Evolutionary conservation across 1,140 invertebrate species (phyloP), one percentile per base, ranked within the genome.

Genomic region (Nilaparvata lugens): DNA sequence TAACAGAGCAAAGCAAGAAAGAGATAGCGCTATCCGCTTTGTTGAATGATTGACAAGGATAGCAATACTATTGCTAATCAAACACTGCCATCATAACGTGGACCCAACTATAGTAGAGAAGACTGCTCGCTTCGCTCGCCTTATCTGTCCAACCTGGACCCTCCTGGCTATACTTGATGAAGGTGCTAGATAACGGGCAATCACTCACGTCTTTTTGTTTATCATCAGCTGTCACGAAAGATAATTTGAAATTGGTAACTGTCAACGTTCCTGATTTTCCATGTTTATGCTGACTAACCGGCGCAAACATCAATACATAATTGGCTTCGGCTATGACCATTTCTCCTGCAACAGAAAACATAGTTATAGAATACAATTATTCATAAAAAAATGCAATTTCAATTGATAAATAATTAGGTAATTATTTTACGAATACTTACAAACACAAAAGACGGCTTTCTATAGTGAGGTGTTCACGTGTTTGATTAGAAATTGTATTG

Each of bases 191-290:
- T n/a, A n/a, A n/a, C n/a, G n/a, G n/a, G n/a, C n/a, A n/a, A n/a
- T n/a, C n/a, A 68, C 67, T 70, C 69, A 80, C 79, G 66, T 79
- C 76, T 65, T 70, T 72, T 58, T 73, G 73, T 52, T 73, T 72
- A 64, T 78, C 77, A 40, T 87, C 83, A 11, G 83, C 78, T 1
- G 88, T 87, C 31, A 89, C 78, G 77, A 93, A 95, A 23, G 86
- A 84, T 4, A 95, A 74, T 75, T 91, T 91, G 72, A 91, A 93
- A 77, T 92, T 93, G 45, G 91, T 93, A 38, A 93, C 81, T 71
- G 86, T 88, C 56, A 95, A 75, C 24, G 84, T 78, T 1, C 91
- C 91, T 62, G 84, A 85, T 61, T 85, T 82, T 38, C 87, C 88
- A 69, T 84, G 81, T 64, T 87, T 89, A 53, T 82, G 74, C 68